These are phyloP conservation scores for Desoria tigrina DNA, from an alignment of 2,888 invertebrate species.

Conservation along the genomic window DNA sequence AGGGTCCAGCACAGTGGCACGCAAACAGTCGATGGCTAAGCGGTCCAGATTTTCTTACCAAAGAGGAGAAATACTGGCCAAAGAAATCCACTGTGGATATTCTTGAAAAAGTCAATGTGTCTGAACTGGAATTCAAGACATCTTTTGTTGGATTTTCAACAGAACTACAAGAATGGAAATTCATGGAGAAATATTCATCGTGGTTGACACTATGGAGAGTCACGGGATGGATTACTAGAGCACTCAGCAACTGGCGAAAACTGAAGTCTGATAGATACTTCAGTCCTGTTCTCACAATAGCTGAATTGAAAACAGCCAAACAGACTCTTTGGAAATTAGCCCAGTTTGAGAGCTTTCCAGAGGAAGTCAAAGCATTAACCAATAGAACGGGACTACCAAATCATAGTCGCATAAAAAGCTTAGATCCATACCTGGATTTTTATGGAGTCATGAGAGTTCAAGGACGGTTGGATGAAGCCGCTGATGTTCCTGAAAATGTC, in stretches of 20 bases:
- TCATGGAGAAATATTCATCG: not conserved
- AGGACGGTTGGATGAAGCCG: not conserved
- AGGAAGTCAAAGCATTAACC: not conserved
- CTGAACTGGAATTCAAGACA: not conserved
- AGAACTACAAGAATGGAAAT: not conserved
- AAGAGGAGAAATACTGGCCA: conserved; percentile 31
- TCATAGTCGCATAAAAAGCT: not conserved
- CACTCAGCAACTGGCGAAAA: not conserved
- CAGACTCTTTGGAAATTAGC: not conserved
- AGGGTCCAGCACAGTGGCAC: too few species aligned
- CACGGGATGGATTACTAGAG: not conserved
- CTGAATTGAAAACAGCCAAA: too few species aligned
- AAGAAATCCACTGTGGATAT: not conserved
- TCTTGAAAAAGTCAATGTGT: too few species aligned
- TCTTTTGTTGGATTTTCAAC: not conserved
- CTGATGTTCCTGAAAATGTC: too few species aligned
- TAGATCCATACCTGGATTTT: not conserved
- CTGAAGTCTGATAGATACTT: too few species aligned
- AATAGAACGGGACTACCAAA: not conserved
- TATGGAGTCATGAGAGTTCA: not conserved
- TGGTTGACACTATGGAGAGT: not conserved
- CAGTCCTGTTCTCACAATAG: too few species aligned
- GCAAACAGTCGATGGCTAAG: too few species aligned
- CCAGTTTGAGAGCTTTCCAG: not conserved
- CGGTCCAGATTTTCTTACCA: conserved; percentile 42